Percentiles rank a stretch among this genome's conserved stretches.
Conservation (phyloP, 2,888 invertebrate genomes). For the Trachelus troglodyta region DNA sequence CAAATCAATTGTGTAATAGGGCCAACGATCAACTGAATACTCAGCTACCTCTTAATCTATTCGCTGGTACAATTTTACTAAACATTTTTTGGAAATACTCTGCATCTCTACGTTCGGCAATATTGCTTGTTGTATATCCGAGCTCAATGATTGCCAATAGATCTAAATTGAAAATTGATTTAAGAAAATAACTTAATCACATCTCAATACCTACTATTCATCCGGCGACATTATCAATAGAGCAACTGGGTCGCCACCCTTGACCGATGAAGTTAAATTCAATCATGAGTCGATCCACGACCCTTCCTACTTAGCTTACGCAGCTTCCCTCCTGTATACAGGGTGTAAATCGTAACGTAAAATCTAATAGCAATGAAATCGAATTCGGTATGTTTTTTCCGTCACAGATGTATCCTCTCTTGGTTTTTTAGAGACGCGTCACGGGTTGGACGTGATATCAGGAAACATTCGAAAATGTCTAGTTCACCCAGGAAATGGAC, state of each 20-base stretch:
- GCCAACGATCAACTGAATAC: not conserved
- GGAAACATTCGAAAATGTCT: not conserved
- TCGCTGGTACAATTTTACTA: not conserved
- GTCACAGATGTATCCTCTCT: not conserved
- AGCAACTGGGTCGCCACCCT: constrained; percentile 8
- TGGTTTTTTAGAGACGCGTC: not conserved
- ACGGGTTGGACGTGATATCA: not conserved
- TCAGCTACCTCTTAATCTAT: not conserved
- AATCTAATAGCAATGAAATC: not conserved
- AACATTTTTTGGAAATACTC: not conserved
- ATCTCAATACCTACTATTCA: constrained; percentile 19
- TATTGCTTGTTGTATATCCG: not conserved
- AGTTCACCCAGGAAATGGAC: not conserved
- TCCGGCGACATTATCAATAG: constrained; percentile 27
- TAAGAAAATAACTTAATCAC: constrained; percentile 24
- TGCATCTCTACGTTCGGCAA: not conserved
- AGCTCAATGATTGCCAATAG: not conserved
- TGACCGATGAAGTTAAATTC: constrained; percentile 25
- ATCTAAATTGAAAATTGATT: constrained; percentile 18
- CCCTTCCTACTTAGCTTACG: constrained; percentile 11
- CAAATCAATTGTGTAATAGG: constrained; percentile 48
- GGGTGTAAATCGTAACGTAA: not conserved
- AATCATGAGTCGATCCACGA: constrained; percentile 25
- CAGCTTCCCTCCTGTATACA: not conserved
- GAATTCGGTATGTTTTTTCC: not conserved